phyloP scores from a whole-genome alignment of 2,797 vertebrate genomes.

The Orestias chungarensis region DNA sequence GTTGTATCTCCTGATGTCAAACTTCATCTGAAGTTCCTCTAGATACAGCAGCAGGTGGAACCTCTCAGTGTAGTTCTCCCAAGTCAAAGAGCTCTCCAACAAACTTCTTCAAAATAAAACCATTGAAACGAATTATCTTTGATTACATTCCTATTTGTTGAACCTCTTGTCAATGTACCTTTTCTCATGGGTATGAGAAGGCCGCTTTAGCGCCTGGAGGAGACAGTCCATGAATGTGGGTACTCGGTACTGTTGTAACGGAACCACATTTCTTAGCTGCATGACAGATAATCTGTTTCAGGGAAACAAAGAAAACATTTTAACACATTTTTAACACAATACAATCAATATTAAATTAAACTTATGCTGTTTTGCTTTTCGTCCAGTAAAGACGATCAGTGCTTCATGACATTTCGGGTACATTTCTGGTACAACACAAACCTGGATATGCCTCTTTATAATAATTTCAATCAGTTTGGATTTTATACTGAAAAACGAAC shows the following conservation, averaged over 20 bases:
- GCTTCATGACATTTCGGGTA: not conserved
- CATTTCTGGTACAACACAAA: not conserved
- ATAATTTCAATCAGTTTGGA: not conserved
- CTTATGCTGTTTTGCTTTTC: not conserved
- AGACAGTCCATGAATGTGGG: conserved; percentile 41
- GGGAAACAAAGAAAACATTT: conserved; percentile 2
- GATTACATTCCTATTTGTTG: no score
- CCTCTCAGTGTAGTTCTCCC: conserved; percentile 82
- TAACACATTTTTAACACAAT: no score
- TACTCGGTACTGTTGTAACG: conserved; percentile 13
- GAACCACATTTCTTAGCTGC: conserved; percentile 7
- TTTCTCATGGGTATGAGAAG: accelerated
- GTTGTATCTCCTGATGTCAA: conserved; percentile 90
- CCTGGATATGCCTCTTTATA: not conserved
- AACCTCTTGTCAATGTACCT: conserved; percentile 31
- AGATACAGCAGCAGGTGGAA: conserved; percentile 86
- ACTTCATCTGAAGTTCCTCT: conserved; percentile 91
- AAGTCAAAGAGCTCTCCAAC: conserved; percentile 72
- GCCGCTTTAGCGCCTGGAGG: conserved; percentile 42
- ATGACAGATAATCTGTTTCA: conserved; percentile 47
- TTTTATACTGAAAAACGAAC: not conserved
- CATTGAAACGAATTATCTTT: not conserved
- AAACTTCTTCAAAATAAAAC: conserved; percentile 8
- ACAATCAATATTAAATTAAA: no score
- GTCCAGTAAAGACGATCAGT: not conserved